Percentiles rank a stretch among this genome's conserved stretches.
Conservation (phyloP, 2,113 vertebrate genomes). For the Zosterops borbonicus region DNA sequence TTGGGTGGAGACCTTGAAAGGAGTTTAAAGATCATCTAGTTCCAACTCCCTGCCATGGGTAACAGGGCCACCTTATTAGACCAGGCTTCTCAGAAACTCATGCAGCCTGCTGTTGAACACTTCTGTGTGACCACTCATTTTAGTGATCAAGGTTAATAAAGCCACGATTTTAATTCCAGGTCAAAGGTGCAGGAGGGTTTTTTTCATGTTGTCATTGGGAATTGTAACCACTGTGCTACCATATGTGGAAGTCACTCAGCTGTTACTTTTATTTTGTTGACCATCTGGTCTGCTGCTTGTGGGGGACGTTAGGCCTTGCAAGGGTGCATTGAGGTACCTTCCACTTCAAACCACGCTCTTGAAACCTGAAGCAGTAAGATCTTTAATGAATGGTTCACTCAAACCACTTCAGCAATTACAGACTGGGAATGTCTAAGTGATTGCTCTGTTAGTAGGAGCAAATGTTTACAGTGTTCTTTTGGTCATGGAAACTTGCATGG, state of each 20-base stretch:
- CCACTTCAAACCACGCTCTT: background rate
- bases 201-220: background rate
- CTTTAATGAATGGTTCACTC: background rate
- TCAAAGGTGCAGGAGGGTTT: background rate
- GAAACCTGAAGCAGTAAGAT: background rate
- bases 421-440: background rate
- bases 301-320: background rate
- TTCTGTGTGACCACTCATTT: background rate
- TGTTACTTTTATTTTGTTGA: conserved; percentile 7
- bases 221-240: conserved; percentile 25
- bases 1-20: background rate
- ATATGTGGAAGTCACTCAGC: conserved; percentile 29
- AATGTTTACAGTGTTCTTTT: background rate
- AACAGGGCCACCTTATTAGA: background rate
- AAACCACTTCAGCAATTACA: background rate
- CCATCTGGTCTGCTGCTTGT: conserved; percentile 56
- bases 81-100: background rate
- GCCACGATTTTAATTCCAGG: conserved; percentile 5
- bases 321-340: background rate
- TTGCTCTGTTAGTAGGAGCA: background rate
- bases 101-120: background rate
- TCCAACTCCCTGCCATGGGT: background rate
- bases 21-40: background rate
- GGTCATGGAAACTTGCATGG: background rate
- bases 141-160: conserved; percentile 21